Evolutionary conservation across 2,888 invertebrate species (phyloP).

Genomic region (Macropis europaea): DNA sequence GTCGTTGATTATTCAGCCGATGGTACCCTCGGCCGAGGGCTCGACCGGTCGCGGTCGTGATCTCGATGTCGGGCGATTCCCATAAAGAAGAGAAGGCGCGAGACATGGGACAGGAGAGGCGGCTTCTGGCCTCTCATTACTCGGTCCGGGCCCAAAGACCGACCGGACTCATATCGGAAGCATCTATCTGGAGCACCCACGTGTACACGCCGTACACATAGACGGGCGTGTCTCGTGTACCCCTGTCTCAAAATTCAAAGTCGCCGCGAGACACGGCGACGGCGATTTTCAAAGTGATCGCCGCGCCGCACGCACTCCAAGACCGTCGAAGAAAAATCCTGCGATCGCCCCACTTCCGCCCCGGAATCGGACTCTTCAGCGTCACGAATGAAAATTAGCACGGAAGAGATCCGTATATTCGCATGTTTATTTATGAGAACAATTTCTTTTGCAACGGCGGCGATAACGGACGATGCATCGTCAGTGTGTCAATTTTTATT

Average conservation of each 20-base stretch:
- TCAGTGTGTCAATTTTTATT: too few relatives aligned
- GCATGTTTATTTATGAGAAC: background rate
- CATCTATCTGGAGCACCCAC: slow-evolving; percentile 65
- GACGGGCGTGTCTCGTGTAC: slow-evolving; percentile 15
- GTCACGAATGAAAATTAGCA: too few relatives aligned
- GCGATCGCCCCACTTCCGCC: too few relatives aligned
- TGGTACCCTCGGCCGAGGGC: slow-evolving; percentile 1
- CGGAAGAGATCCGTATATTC: too few relatives aligned
- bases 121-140: slow-evolving; percentile 63
- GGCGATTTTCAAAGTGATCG: too few relatives aligned
- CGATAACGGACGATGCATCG: too few relatives aligned
- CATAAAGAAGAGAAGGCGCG: slow-evolving; percentile 58
- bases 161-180: slow-evolving; percentile 58
- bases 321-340: too few relatives aligned
- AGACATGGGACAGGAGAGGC: slow-evolving; percentile 51
- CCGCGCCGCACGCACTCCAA: too few relatives aligned
- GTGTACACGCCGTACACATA: slow-evolving; percentile 5
- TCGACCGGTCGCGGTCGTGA: slow-evolving; percentile 50
- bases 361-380: too few relatives aligned
- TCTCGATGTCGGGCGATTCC: slow-evolving; percentile 54
- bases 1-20: too few relatives aligned
- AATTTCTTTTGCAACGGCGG: background rate
- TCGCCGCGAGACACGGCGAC: too few relatives aligned
- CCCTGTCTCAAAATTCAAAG: slow-evolving; percentile 12
- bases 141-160: slow-evolving; percentile 49